Percentiles rank a stretch among this genome's conserved stretches.
Conservation (phyloP, 2,888 invertebrate genomes). For the Clitarchus hookeri region DNA sequence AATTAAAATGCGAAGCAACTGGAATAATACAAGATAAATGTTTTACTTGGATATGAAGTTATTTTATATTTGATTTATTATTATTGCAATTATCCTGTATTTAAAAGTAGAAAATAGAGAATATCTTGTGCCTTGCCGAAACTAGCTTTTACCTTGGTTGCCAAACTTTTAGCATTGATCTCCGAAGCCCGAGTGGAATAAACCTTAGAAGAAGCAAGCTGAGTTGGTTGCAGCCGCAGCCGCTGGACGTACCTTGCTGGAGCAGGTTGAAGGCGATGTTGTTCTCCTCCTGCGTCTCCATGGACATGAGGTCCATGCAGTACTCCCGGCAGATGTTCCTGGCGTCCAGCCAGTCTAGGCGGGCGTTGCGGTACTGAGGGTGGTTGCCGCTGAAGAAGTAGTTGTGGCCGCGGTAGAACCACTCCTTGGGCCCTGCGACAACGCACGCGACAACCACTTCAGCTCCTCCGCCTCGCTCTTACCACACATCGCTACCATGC, state of each 20-base stretch:
- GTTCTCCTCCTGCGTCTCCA: slow-evolving; percentile 89
- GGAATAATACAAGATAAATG: too few relatives aligned
- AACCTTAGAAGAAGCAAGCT: background rate
- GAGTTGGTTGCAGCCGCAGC: too few relatives aligned
- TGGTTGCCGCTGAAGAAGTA: slow-evolving; percentile 87
- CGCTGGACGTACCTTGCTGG: slow-evolving; percentile 72
- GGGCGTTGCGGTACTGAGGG: slow-evolving; percentile 74
- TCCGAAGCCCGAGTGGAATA: background rate
- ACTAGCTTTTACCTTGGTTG: too few relatives aligned
- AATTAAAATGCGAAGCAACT: too few relatives aligned
- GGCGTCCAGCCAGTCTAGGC: slow-evolving; percentile 89
- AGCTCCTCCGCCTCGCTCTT: background rate
- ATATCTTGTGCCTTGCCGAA: too few relatives aligned
- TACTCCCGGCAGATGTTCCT: slow-evolving; percentile 90
- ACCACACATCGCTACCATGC: too few relatives aligned
- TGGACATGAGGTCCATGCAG: slow-evolving; percentile 90
- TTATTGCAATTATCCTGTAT: too few relatives aligned
- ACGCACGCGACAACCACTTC: background rate
- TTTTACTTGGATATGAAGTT: too few relatives aligned
- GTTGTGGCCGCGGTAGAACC: slow-evolving; percentile 83
- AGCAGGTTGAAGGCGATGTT: slow-evolving; percentile 87
- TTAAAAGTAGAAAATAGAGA: too few relatives aligned
- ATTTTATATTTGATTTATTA: too few relatives aligned
- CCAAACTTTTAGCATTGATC: too few relatives aligned
- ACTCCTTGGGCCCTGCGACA: slow-evolving; percentile 83